phyloP scores from a whole-genome alignment of 1,140 invertebrate species.

The Asbolus verrucosus region DNA sequence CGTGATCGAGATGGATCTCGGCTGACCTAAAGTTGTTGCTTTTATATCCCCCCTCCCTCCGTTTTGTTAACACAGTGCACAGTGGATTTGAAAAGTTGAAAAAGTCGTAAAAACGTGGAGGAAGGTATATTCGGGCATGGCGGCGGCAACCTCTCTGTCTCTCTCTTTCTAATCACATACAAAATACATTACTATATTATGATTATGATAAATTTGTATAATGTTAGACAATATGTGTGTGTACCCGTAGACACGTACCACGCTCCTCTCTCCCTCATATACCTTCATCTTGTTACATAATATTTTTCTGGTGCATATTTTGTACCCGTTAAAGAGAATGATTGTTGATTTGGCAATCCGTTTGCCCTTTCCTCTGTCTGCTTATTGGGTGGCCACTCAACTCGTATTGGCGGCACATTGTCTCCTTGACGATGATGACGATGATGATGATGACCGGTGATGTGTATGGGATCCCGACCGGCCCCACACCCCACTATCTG shows the following conservation, averaged over 20 bases:
- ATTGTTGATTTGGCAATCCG: constrained; percentile 84
- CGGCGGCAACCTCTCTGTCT: constrained; percentile 21
- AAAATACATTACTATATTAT: background rate
- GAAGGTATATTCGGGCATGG: constrained; percentile 54
- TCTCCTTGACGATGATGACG: constrained; percentile 51
- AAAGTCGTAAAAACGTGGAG: constrained; percentile 11
- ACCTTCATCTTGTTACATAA: constrained; percentile 58
- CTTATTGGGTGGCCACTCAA: constrained; percentile 79
- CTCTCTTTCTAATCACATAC: constrained; percentile 4
- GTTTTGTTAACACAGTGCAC: background rate
- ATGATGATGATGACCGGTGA: constrained; percentile 52
- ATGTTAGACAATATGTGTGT: constrained; percentile 24
- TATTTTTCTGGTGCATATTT: constrained; percentile 59
- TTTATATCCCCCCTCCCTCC: background rate
- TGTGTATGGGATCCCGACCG: no score
- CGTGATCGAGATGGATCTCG: no score
- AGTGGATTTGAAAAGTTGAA: background rate
- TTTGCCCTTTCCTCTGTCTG: constrained; percentile 81
- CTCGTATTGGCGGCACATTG: constrained; percentile 67
- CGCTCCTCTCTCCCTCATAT: constrained; percentile 51
- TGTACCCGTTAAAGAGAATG: constrained; percentile 61
- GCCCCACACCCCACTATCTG: constrained; percentile 50
- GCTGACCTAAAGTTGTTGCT: background rate
- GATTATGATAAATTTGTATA: constrained; percentile 2
- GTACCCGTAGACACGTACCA: constrained; percentile 36